A percentile compares a stretch with the other conserved stretches of the same genome.
These are phyloP conservation scores for Magallana angulata DNA, from an alignment of 1,140 invertebrate genomes.

Conservation along the genomic window DNA sequence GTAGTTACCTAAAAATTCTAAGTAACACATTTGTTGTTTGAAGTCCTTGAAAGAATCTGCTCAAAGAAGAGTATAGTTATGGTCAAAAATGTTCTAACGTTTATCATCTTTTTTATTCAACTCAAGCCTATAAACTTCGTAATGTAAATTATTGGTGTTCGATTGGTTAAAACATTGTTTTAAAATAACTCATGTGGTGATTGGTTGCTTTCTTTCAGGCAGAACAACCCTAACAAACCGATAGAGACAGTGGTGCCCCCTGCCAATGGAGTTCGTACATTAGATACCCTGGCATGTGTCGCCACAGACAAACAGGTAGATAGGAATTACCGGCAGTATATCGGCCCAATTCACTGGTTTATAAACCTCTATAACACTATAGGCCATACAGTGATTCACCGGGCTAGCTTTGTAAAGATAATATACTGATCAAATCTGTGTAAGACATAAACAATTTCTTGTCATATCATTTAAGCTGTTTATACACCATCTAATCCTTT, in stretches of 20 bases:
- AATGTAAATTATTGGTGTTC: not conserved
- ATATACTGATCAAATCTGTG: not conserved
- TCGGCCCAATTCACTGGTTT: not conserved
- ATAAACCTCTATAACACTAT: not conserved
- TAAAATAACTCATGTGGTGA: too few species aligned
- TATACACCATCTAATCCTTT: not conserved
- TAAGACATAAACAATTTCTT: not conserved
- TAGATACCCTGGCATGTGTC: slow-evolving; percentile 61
- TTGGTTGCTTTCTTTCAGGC: not conserved
- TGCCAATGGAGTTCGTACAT: slow-evolving; percentile 41
- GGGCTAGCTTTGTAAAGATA: not conserved
- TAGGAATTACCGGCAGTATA: not conserved
- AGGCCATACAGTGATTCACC: not conserved
- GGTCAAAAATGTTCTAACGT: too few species aligned
- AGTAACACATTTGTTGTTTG: too few species aligned
- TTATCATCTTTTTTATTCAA: too few species aligned
- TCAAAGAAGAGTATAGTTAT: too few species aligned
- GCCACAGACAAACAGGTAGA: slow-evolving; percentile 59
- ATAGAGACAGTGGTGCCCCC: slow-evolving; percentile 21
- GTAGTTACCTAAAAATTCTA: too few species aligned
- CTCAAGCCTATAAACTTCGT: too few species aligned
- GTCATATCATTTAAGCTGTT: not conserved
- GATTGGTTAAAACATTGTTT: not conserved
- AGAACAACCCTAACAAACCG: slow-evolving; percentile 14
- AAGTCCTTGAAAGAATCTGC: too few species aligned